Evolutionary conservation across 2,113 vertebrate genomes (phyloP), one percentile per base, ranked within the genome.

Genomic region (Gnathonemus longibarbis): DNA sequence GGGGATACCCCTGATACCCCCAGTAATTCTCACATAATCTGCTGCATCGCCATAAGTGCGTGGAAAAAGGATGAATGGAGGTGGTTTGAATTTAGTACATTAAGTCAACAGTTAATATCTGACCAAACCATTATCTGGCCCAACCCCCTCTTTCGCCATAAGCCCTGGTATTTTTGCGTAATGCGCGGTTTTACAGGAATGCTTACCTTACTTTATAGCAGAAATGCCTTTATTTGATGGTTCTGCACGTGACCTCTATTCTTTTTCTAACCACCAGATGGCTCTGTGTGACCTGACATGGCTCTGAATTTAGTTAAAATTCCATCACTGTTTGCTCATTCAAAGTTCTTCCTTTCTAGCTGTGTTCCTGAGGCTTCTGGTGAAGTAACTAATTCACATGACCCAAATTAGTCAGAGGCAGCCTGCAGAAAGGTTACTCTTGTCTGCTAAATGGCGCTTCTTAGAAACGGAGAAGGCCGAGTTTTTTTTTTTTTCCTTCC

Each of bases 301-400:
- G 91, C 90, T 84, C 1, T 31, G 50, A 80, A 19, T 62, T 24
- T 89, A 1, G 24, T 87, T 0, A 92, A 56, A 93, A 95, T 94
- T 94, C 94, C 91, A 93, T 94, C 93, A 91, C 66, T 90, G 91
- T 92, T 92, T 90, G 89, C 92, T 95, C 93, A 94, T 93, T 91
- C 88, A 89, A 91, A 88, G 90, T 89, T 90, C 89, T 93, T 85
- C 89, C 92, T 62, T 70, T 85, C 87, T 90, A 31, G 62, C 53
- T 84, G 90, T 91, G 94, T 90, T 77, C 91, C 90, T 80, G 74
- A 27, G 35, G 74, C 74, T 80, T 80, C 74, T 94, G 90, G 93
- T 93, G 89, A 94, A 70, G 92, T 92, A 94, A 94, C 92, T 91
- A 89, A 94, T 94, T 95, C 42, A 80, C 90, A 80, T 94, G 93